Evolutionary conservation across 2,888 invertebrate species (phyloP).

Genomic region (Temnothorax ravouxi): DNA sequence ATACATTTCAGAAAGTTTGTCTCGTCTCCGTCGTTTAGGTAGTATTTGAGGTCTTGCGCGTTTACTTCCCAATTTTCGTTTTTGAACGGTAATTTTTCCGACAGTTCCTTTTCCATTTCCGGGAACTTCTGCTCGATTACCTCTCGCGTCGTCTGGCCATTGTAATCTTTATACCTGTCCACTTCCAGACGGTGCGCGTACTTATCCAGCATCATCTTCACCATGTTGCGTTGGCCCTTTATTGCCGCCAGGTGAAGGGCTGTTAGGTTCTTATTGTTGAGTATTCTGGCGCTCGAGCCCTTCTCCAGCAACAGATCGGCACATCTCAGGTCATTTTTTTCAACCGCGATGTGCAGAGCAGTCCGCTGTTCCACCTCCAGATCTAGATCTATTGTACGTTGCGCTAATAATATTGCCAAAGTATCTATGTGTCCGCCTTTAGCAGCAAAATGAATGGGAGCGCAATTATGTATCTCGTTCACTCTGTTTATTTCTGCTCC

Average conservation of each 20-base stretch:
- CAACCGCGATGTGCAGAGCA: constrained; percentile 84
- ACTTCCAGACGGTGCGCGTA: constrained; percentile 87
- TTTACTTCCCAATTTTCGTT: constrained; percentile 73
- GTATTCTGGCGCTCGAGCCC: constrained; percentile 88
- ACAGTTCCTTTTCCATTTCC: background rate
- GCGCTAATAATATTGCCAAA: constrained; percentile 78
- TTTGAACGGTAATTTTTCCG: constrained; percentile 6
- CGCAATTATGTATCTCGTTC: constrained; percentile 88
- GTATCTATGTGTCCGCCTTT: constrained; percentile 85
- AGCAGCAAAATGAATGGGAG: constrained; percentile 90
- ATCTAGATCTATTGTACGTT: constrained; percentile 80
- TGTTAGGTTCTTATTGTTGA: constrained; percentile 87
- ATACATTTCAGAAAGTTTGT: constrained; percentile 88
- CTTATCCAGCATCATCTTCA: constrained; percentile 88
- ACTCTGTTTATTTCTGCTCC: constrained; percentile 89
- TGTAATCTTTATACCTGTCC: constrained; percentile 87
- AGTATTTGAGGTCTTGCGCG: constrained; percentile 87
- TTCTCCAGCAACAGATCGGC: constrained; percentile 87
- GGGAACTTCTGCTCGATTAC: constrained; percentile 86
- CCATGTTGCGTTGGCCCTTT: constrained; percentile 87
- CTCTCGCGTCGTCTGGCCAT: constrained; percentile 88
- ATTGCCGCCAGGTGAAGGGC: constrained; percentile 89
- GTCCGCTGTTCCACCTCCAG: constrained; percentile 79
- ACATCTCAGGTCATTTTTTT: constrained; percentile 87
- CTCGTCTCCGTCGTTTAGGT: constrained; percentile 88